Base-by-base conservation (phyloP, 2,797 vertebrate genomes). In the Discoglossus pictus region DNA sequence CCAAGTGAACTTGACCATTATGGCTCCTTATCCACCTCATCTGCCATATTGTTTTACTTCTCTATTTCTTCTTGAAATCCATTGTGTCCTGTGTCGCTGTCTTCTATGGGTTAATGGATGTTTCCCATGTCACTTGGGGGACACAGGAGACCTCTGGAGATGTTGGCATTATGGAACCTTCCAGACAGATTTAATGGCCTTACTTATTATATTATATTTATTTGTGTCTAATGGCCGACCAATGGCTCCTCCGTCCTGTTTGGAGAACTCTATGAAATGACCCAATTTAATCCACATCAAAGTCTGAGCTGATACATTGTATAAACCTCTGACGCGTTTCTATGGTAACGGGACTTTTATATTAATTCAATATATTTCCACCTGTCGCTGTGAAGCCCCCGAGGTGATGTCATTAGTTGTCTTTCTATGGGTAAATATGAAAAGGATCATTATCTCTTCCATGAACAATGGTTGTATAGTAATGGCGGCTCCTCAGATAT, bases 321-420 rank as follows among this genome's bases (percentile, higher is more conserved):
- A 80, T n/a, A 82, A 76, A 73, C 74, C 75, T 79, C 66, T 70
- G 51, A 73, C 58, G 55, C 71, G 73, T 83, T 80, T 74, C 80
- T 71, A 58, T 74, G 69, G 75, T 51, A 79, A 77, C 56, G 13
- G 46, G 77, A 76, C 74, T 80, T 78, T 75, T 80, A 61, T 78
- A 84, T 73, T 60, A 1, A 75, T 79, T 77, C 38, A 70, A 74
- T 79, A 75, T 71, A 78, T 73, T 74, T 75, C 44, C 50, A 73
- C 69, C 61, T 53, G 56, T 25, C 27, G 55, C 44, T 60, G 9
- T 11, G 31, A 24, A 51, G 36, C 65, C 16, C 27, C n/a, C 12
- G 46, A 24, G 64, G 44, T 66, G 64, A 66, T 66, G 64, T 65
- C 63, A 66, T 66, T 58, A 48, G 25, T 17, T 24, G 44, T 48